Evolutionary conservation across 2,797 vertebrate species (phyloP), one percentile per base, ranked within the genome.

Genomic region (Lates japonicus): DNA sequence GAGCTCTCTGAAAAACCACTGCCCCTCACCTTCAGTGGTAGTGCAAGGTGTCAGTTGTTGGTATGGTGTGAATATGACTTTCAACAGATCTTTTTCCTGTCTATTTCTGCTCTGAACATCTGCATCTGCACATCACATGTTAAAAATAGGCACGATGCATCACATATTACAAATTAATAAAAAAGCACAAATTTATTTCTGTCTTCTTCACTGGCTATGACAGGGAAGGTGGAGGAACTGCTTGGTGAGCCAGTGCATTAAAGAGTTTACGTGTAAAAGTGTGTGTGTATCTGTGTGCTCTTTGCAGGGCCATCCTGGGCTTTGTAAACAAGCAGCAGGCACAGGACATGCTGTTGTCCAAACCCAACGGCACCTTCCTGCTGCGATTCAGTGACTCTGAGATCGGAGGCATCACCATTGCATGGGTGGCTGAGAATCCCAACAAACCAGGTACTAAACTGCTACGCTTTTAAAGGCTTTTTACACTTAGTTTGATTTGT

Each of bases 291-390:
- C 13, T 60, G 13, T 74, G 13, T 84, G 1, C 41, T 57, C 41
- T 42, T 51, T 39, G 39, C 92, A 99, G 98, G 87, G 98, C 98
- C 25, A 99, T 99, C 80, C 83, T 99, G 88, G 98, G 98, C 67
- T 99, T 99, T 70, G 96, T 99, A 59, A 99, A 99, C 93, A 99
- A 99, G 92, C 98, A 99, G 87, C 97, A 98, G 85, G 98, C 97
- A 0, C 98, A 98, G 14, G 97, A 99, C 93, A 96, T 99, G 88
- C 95, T 99, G 83, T 93, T 98, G 90, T 98, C 97, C 89, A 98
- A 98, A 93, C 97, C 98, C 0, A 98, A 99, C 0, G 98, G 98
- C 55, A 99, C 97, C 46, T 99, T 99, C 91, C 96, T 99, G 9
- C 94, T 99, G 85, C 94, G 98, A 6, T 99, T 98, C 93, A 99